A percentile compares a stretch with the other conserved stretches of the same genome.
phyloP scores from a whole-genome alignment of 2,888 invertebrate species.

The Sialis lutaria region DNA sequence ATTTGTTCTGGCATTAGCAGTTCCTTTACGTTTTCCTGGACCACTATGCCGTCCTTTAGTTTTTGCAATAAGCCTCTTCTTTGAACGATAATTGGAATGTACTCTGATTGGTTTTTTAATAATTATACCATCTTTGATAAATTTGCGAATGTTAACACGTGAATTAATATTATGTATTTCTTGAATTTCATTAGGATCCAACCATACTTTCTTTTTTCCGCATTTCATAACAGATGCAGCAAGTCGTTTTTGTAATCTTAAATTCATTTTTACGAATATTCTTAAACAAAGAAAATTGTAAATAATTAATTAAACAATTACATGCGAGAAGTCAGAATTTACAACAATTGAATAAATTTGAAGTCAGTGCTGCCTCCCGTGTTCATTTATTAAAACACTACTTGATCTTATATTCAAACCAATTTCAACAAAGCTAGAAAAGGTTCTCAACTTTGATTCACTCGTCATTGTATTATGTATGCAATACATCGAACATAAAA shows the following conservation, averaged over 20 bases:
- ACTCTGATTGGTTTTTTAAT: conserved; percentile 95
- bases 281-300: not conserved
- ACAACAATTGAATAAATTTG: too few relatives aligned
- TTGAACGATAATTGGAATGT: conserved; percentile 87
- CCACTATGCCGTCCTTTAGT: conserved; percentile 95
- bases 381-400: too few relatives aligned
- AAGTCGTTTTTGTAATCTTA: conserved; percentile 80
- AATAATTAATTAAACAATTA: too few relatives aligned
- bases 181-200: conserved; percentile 97
- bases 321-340: too few relatives aligned
- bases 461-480: too few relatives aligned
- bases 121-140: conserved; percentile 96
- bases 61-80: conserved; percentile 86
- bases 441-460: too few relatives aligned
- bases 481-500: too few relatives aligned
- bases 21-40: conserved; percentile 95
- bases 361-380: too few relatives aligned
- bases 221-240: conserved; percentile 94
- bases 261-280: conserved; percentile 12
- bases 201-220: conserved; percentile 96
- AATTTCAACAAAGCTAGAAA: too few relatives aligned
- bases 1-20: conserved; percentile 76
- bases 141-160: conserved; percentile 88
- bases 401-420: too few relatives aligned
- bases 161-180: conserved; percentile 97